Conservation (phyloP, 2,113 vertebrate genomes). For the Conger conger region DNA sequence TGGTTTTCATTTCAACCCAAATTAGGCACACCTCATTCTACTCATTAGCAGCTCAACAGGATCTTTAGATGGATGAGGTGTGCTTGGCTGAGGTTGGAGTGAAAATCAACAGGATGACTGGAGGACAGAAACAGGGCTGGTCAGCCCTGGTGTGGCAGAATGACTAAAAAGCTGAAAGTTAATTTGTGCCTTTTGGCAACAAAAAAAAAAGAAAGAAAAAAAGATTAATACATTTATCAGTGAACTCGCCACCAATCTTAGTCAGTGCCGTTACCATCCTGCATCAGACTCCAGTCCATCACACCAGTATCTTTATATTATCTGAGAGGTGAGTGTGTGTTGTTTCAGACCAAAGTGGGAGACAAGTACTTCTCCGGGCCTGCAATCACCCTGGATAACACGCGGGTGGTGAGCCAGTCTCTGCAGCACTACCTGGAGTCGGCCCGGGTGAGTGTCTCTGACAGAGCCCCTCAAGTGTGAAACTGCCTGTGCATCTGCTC, state of each 20-base stretch:
- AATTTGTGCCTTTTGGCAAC: neutral
- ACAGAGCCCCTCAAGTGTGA: too few relatives aligned
- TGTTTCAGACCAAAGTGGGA: constrained; percentile 84
- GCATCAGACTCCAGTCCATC: neutral
- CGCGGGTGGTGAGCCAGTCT: constrained; percentile 92
- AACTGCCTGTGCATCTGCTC: neutral
- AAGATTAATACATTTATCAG: too few relatives aligned
- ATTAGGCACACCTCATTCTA: too few relatives aligned
- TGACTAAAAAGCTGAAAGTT: neutral
- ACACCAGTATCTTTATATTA: neutral
- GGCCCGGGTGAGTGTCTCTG: constrained; percentile 76
- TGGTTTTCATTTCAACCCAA: too few relatives aligned
- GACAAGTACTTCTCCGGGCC: constrained; percentile 99
- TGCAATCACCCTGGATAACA: constrained; percentile 96
- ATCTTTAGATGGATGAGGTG: too few relatives aligned
- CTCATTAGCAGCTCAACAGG: too few relatives aligned
- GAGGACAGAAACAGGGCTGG: too few relatives aligned
- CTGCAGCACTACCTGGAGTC: constrained; percentile 95
- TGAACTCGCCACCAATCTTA: neutral
- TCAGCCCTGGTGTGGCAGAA: neutral
- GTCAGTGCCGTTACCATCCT: neutral
- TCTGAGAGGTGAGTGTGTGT: neutral
- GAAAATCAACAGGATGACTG: too few relatives aligned
- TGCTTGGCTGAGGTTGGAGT: too few relatives aligned
- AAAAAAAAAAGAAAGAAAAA: too few relatives aligned